Percentiles rank a stretch among this genome's conserved stretches.
Evolutionary conservation across 2,888 invertebrate species (phyloP).

Genomic region (Nemotelus nigrinus): DNA sequence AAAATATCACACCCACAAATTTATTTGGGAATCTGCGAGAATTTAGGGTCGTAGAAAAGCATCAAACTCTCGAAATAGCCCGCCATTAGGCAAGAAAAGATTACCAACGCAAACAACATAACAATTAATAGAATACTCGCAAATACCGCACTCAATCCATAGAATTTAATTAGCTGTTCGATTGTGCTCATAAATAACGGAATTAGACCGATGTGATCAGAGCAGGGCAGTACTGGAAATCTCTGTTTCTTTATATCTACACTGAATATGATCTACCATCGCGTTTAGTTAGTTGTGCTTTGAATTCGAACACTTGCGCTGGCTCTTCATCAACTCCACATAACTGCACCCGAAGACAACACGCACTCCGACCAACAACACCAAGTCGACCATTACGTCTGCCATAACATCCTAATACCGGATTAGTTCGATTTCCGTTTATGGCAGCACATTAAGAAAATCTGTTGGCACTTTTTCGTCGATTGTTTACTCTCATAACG

Average conservation of each 20-base stretch:
- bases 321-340: slow-evolving; percentile 23
- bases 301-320: slow-evolving; percentile 34
- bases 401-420: slow-evolving; percentile 41
- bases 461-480: slow-evolving; percentile 38
- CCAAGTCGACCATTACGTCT: slow-evolving; percentile 15
- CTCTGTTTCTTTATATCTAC: not conserved
- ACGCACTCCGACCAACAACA: not conserved
- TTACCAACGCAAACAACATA: slow-evolving; percentile 36
- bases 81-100: slow-evolving; percentile 30
- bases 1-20: slow-evolving; percentile 38
- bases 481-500: slow-evolving; percentile 37
- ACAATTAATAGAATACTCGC: slow-evolving; percentile 25
- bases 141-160: slow-evolving; percentile 8
- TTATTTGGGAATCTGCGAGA: not conserved
- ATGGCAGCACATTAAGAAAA: slow-evolving; percentile 39
- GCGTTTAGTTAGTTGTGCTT: not conserved
- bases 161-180: slow-evolving; percentile 38
- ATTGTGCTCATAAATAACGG: slow-evolving; percentile 37
- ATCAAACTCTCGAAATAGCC: slow-evolving; percentile 34
- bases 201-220: slow-evolving; percentile 12
- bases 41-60: slow-evolving; percentile 16
- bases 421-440: slow-evolving; percentile 39
- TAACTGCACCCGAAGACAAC: not conserved
- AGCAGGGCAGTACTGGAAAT: not conserved
- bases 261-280: not conserved